Conservation (phyloP, 2,888 invertebrate species). For the Oscheius myriophilus region DNA sequence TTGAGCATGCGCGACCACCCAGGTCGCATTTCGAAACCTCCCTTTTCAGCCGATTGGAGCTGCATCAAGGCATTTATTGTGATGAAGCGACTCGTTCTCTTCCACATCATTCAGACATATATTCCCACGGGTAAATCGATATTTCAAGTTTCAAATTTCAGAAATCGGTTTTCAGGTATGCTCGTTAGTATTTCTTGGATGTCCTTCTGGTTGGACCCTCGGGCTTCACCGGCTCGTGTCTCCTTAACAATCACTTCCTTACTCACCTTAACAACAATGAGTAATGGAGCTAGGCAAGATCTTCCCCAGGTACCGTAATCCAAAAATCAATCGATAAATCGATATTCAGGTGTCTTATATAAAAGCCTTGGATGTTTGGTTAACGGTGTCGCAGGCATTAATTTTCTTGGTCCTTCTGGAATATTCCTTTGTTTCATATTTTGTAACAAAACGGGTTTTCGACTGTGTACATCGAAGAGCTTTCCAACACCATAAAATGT, state of each 20-base stretch:
- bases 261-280: slow-evolving; percentile 70
- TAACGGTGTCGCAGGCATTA: slow-evolving; percentile 66
- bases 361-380: slow-evolving; percentile 69
- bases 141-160: not conserved
- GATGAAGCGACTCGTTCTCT: slow-evolving; percentile 67
- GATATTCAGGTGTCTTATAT: slow-evolving; percentile 58
- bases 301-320: slow-evolving; percentile 64
- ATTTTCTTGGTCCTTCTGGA: slow-evolving; percentile 70
- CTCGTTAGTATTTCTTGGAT: slow-evolving; percentile 68
- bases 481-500: slow-evolving; percentile 23
- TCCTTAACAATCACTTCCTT: slow-evolving; percentile 69
- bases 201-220: slow-evolving; percentile 69
- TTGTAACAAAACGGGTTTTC: slow-evolving; percentile 62
- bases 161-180: slow-evolving; percentile 50
- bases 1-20: slow-evolving; percentile 8
- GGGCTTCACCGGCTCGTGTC: slow-evolving; percentile 69
- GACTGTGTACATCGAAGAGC: slow-evolving; percentile 56
- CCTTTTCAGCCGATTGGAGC: slow-evolving; percentile 64
- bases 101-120: slow-evolving; percentile 70
- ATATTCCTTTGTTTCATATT: slow-evolving; percentile 70
- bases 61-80: slow-evolving; percentile 67
- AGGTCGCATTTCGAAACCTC: not conserved
- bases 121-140: slow-evolving; percentile 62
- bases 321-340: not conserved
- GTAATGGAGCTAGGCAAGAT: slow-evolving; percentile 69